Conservation (phyloP, 2,797 vertebrate species). For the Netta rufina region DNA sequence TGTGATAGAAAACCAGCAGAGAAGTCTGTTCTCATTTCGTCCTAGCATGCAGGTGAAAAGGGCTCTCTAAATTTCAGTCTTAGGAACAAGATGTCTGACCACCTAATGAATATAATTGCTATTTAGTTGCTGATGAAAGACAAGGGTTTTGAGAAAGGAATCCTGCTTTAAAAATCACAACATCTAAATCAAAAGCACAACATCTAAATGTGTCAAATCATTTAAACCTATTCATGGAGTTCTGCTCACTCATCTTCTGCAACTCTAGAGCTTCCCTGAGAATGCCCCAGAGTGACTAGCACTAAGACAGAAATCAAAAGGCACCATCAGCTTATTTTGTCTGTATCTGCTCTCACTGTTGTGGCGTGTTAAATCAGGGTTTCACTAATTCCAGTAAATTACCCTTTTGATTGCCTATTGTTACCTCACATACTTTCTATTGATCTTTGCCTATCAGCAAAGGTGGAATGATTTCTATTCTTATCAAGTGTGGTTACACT, state of each 20-base stretch:
- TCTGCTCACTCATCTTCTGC: neutral
- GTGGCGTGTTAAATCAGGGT: neutral
- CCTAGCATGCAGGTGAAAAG: neutral
- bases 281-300: neutral
- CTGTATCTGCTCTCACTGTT: neutral
- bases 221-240: neutral
- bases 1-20: slow-evolving; percentile 26
- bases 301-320: neutral
- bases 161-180: neutral
- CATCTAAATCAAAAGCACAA: neutral
- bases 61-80: neutral
- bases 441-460: neutral
- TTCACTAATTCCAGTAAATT: neutral
- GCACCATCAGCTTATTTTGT: neutral
- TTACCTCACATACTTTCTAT: neutral
- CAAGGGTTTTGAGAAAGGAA: neutral
- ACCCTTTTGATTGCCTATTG: neutral
- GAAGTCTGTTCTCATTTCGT: slow-evolving; percentile 4
- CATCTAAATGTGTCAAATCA: neutral
- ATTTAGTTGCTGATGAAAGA: neutral
- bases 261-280: neutral
- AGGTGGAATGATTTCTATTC: neutral
- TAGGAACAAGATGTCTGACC: neutral
- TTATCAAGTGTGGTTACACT: neutral
- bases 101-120: neutral